Base-by-base conservation (phyloP, 1,140 invertebrate species). In the Cephus cinctus region DNA sequence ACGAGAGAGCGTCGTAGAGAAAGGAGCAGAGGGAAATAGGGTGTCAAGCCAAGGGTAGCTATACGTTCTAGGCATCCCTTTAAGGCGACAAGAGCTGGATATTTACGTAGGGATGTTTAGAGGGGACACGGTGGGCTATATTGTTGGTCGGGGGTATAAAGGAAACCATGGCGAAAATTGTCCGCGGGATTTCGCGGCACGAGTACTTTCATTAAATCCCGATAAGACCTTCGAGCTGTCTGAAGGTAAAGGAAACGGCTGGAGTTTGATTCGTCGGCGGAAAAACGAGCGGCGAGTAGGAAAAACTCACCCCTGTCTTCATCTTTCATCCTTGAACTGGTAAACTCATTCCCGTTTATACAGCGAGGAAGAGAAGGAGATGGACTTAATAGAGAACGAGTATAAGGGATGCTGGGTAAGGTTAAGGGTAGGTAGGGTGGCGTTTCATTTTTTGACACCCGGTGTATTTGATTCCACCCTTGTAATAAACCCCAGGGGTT, bases 391-490 rank as follows among this genome's bases (percentile, higher is more conserved):
- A n/a, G 43, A 40, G 52, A 38, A 6, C 4, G 32, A 38, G 51
- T 40, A 50, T 36, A 9, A 14, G 16, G 27, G n/a, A n/a, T n/a
- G n/a, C n/a, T n/a, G n/a, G n/a, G n/a, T n/a, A n/a, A n/a, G n/a
- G n/a, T n/a, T n/a, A n/a, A n/a, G n/a, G n/a, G n/a, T n/a, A n/a
- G 43, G 43, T 63, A 62, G 69, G 64, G 61, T 59, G 22, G 57
- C 61, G 62, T 74, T 77, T 75, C 70, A 76, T 76, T 77, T 77
- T 77, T 76, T 74, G 75, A 75, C 75, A 74, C 75, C 75, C 75
- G 73, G 72, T 77, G 72, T 76, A 77, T 74, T 77, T 77, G 75
- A 77, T 77, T 77, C 70, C 67, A 71, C 72, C 73, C 72, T 70
- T 75, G 74, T 77, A 75, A 75, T 77, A 77, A 77, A 77, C 71